phyloP scores from a whole-genome alignment of 1,140 invertebrate genomes.

The Eciton burchellii region DNA sequence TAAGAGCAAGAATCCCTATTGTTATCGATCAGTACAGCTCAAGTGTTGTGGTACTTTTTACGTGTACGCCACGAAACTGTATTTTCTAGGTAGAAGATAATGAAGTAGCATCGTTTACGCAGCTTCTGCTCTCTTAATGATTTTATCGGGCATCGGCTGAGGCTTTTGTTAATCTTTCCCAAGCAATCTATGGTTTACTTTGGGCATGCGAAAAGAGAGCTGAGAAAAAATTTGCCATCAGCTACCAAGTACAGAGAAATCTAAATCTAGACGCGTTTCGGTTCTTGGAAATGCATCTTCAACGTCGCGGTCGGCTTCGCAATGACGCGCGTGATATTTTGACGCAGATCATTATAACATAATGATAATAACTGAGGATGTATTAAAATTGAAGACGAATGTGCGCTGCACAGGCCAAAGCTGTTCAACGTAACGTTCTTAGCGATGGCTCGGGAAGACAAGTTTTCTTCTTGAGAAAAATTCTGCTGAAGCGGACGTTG shows the following conservation, averaged over 20 bases:
- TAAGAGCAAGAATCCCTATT: background rate
- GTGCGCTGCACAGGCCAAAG: background rate
- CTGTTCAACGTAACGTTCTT: background rate
- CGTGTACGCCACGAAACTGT: background rate
- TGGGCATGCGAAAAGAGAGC: background rate
- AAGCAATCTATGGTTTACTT: background rate
- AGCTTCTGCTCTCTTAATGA: background rate
- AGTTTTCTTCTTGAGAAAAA: no score
- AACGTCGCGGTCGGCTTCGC: background rate
- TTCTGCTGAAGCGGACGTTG: no score
- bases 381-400: background rate
- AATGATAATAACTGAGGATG: background rate
- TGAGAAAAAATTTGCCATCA: background rate
- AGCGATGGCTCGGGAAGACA: no score
- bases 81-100: background rate
- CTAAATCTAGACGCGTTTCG: background rate
- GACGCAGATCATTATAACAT: background rate
- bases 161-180: slow-evolving; percentile 8
- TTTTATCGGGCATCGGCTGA: background rate
- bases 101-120: background rate
- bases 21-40: background rate
- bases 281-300: background rate
- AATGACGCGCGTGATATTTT: slow-evolving; percentile 7
- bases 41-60: background rate
- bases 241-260: background rate